Conservation (phyloP, 2,888 invertebrate species). For the Mactromeris polynyma region DNA sequence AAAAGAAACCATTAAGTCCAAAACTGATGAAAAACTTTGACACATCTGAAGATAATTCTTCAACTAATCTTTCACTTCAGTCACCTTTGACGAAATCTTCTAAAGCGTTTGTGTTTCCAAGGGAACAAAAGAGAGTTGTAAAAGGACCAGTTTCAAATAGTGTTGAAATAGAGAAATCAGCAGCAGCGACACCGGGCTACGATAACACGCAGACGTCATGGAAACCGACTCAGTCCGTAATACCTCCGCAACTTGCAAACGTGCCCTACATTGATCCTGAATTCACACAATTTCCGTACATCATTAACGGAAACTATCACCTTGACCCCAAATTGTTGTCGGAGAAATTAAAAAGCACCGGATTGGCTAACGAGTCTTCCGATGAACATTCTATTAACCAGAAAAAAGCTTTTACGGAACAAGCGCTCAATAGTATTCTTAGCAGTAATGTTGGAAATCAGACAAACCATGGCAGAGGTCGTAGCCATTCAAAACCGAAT, state of each 20-base stretch:
- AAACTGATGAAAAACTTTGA: slow-evolving; percentile 70
- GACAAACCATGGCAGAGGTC: not conserved
- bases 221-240: slow-evolving; percentile 34
- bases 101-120: slow-evolving; percentile 61
- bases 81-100: slow-evolving; percentile 65
- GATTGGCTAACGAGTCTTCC: slow-evolving; percentile 73
- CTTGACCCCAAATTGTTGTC: slow-evolving; percentile 81
- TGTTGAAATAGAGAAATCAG: slow-evolving; percentile 27
- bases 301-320: slow-evolving; percentile 81
- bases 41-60: slow-evolving; percentile 69
- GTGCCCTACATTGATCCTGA: slow-evolving; percentile 71
- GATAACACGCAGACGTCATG: slow-evolving; percentile 55
- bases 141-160: slow-evolving; percentile 6
- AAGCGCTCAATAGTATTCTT: not conserved
- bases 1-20: slow-evolving; percentile 76
- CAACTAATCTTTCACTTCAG: slow-evolving; percentile 58
- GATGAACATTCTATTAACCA: slow-evolving; percentile 48
- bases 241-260: slow-evolving; percentile 44
- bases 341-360: slow-evolving; percentile 81
- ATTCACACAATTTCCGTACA: slow-evolving; percentile 75
- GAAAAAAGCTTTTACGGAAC: slow-evolving; percentile 28
- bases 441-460: slow-evolving; percentile 18
- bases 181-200: slow-evolving; percentile 56
- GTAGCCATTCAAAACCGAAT: slow-evolving; percentile 37
- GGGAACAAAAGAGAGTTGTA: slow-evolving; percentile 29